Percentiles rank a stretch among this genome's conserved stretches.
These are phyloP conservation scores for Pollenia griseotomentosa DNA, from an alignment of 2,888 invertebrate species.

Conservation along the genomic window DNA sequence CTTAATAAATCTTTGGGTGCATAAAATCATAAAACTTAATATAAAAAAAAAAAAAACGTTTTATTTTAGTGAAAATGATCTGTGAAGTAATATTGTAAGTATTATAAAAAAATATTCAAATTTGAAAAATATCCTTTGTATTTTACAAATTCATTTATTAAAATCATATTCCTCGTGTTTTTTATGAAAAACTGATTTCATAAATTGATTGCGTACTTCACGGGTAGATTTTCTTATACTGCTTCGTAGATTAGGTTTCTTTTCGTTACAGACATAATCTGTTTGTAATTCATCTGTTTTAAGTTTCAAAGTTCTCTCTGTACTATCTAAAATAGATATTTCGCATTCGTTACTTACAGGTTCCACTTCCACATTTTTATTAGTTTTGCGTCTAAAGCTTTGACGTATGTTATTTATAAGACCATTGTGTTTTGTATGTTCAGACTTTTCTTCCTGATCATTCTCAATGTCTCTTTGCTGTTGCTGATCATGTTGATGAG, in stretches of 20 bases:
- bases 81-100: background rate
- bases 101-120: background rate
- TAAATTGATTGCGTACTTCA: slow-evolving; percentile 81
- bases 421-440: slow-evolving; percentile 47
- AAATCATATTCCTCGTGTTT: slow-evolving; percentile 82
- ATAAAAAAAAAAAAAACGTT: background rate
- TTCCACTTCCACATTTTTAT: slow-evolving; percentile 37
- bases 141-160: slow-evolving; percentile 74
- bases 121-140: background rate
- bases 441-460: slow-evolving; percentile 45
- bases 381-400: slow-evolving; percentile 81
- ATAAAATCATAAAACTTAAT: slow-evolving; percentile 38
- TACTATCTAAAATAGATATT: slow-evolving; percentile 81
- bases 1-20: slow-evolving; percentile 59
- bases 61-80: background rate
- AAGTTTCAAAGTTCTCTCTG: slow-evolving; percentile 81
- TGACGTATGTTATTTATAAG: slow-evolving; percentile 79
- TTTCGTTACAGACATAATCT: slow-evolving; percentile 79
- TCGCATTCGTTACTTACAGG: slow-evolving; percentile 73
- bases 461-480: slow-evolving; percentile 22
- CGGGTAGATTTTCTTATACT: slow-evolving; percentile 82
- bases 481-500: slow-evolving; percentile 68
- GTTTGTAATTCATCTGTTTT: slow-evolving; percentile 78
- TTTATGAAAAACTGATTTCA: slow-evolving; percentile 82
- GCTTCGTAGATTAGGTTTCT: slow-evolving; percentile 80